Base-by-base conservation (phyloP, 2,113 vertebrate genomes). In the Podarcis muralis region DNA sequence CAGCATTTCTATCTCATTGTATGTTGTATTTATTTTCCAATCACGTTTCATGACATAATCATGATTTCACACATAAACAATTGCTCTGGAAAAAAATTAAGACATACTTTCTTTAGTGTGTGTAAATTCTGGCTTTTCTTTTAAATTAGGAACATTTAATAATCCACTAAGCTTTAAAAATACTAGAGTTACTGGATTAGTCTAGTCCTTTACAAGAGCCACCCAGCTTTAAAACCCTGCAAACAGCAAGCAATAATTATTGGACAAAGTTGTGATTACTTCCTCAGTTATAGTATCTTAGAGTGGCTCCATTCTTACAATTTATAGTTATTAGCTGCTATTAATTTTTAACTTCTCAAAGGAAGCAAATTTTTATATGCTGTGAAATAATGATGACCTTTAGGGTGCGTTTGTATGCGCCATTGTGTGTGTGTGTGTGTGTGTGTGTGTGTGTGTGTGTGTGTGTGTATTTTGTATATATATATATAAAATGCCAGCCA, bases 401-500 rank as follows among this genome's bases (percentile, higher is more conserved):
- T 22, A 32, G 53, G 20, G 6, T 6, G 23, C 6, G 9, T 4
- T 22, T 20, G 92, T 22, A 12, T 4, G 37, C 6, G 92, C 85
- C n/a, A 12, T 32, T 9, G 30, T n/a, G 13, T n/a, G n/a, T 72
- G 4, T 72, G 23, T 72, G 7, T n/a, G 5, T 25, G 25, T 27
- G 68, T 27, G 30, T 69, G 22, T 69, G n/a, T n/a, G n/a, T n/a
- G n/a, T n/a, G n/a, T n/a, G n/a, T n/a, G n/a, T n/a, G 22, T 69
- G 25, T 72, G 20, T 40, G 20, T 40, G 11, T 43, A 4, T 23
- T 43, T 6, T n/a, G n/a, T n/a, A n/a, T 43, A 43, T 43, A 43
- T 43, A 43, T 85, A 93, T 84, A 85, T 90, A 86, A 93, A 90
- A 81, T 84, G 89, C 81, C 75, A 66, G 85, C 84, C 65, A 62